phyloP scores from a whole-genome alignment of 1,140 invertebrate genomes.

The Lithobius niger region DNA sequence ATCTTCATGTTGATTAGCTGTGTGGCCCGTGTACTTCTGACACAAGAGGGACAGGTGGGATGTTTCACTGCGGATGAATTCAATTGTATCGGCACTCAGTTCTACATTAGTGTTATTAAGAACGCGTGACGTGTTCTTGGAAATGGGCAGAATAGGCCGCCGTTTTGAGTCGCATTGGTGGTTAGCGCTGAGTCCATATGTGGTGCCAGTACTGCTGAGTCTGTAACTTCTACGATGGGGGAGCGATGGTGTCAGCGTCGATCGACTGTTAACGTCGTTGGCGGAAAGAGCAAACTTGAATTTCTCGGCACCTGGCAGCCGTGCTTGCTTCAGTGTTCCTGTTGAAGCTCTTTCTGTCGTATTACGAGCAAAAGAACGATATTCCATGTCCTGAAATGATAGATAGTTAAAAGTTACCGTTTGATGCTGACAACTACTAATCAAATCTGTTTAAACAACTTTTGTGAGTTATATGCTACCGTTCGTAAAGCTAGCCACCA shows the following conservation, averaged over 20 bases:
- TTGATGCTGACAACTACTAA: too few species aligned
- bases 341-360: background rate
- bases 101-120: conserved; percentile 3
- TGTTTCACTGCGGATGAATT: background rate
- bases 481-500: too few species aligned
- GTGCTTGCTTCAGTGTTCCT: background rate
- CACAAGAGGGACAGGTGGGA: background rate
- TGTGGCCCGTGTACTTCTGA: background rate
- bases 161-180: conserved; percentile 1
- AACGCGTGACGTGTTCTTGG: background rate
- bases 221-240: background rate
- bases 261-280: background rate
- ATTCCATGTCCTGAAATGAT: too few species aligned
- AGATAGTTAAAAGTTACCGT: too few species aligned
- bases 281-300: background rate
- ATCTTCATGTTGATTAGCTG: background rate
- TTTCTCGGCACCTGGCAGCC: background rate
- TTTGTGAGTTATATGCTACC: too few species aligned
- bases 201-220: background rate
- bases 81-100: background rate
- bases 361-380: background rate
- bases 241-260: background rate
- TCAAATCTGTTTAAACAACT: too few species aligned
- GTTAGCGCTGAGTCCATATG: background rate
- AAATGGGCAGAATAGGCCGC: background rate